Conservation (phyloP, 2,888 invertebrate species). For the Malthinus flaveolus region DNA sequence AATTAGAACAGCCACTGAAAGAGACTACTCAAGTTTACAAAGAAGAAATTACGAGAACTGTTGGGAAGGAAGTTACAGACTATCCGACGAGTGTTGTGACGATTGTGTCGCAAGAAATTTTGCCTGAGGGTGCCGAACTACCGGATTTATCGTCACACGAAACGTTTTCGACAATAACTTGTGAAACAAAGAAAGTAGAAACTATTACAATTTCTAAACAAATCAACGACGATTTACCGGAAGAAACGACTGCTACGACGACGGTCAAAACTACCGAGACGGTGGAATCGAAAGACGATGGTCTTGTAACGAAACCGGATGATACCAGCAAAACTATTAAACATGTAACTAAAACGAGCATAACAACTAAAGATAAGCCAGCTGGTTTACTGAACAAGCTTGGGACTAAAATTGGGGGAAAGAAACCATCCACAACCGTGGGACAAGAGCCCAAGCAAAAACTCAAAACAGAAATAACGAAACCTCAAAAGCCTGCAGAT, state of each 20-base stretch:
- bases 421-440: constrained; percentile 2
- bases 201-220: neutral
- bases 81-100: too few relatives aligned
- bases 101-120: too few relatives aligned
- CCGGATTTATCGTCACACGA: too few relatives aligned
- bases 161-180: too few relatives aligned
- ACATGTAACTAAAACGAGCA: neutral
- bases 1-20: too few relatives aligned
- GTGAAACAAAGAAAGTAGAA: neutral
- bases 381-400: constrained; percentile 19
- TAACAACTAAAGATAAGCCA: neutral
- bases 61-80: too few relatives aligned
- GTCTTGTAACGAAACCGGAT: neutral
- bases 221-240: neutral
- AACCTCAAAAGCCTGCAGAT: too few relatives aligned
- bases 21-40: too few relatives aligned
- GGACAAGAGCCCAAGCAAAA: constrained; percentile 9
- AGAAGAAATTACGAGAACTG: too few relatives aligned
- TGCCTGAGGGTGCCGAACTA: too few relatives aligned
- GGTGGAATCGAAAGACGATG: neutral
- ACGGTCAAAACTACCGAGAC: neutral
- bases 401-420: constrained; percentile 26
- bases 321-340: neutral
- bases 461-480: constrained; percentile 4
- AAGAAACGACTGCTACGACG: neutral